Evolutionary conservation across 2,888 invertebrate genomes (phyloP).

Genomic region (Drosophila mimetica): DNA sequence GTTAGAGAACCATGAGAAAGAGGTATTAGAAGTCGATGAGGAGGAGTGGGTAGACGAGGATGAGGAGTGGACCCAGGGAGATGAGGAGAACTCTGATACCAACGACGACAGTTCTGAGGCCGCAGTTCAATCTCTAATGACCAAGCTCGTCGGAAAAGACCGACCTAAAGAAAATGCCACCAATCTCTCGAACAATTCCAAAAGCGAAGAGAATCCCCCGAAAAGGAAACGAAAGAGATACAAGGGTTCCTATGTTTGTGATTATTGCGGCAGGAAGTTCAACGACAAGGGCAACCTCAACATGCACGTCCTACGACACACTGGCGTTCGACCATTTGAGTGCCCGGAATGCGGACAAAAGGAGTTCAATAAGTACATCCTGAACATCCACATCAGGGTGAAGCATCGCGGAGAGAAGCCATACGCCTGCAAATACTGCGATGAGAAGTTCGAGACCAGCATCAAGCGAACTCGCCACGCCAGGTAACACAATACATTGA

Average conservation of each 20-base stretch:
- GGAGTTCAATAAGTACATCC: constrained; percentile 40
- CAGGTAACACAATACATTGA: constrained; percentile 18
- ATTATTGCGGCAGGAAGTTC: constrained; percentile 50
- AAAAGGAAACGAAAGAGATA: constrained; percentile 3
- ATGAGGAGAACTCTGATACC: background rate
- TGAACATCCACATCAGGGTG: constrained; percentile 52
- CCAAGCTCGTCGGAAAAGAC: background rate
- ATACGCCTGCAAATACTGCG: constrained; percentile 51
- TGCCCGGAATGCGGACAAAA: constrained; percentile 47
- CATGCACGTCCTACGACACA: constrained; percentile 41
- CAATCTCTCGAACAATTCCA: no score
- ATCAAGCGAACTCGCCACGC: constrained; percentile 48
- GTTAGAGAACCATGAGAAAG: background rate
- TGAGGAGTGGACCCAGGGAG: background rate
- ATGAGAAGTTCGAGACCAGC: constrained; percentile 33
- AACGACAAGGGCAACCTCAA: constrained; percentile 52
- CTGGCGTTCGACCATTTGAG: constrained; percentile 32
- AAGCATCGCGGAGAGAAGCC: constrained; percentile 52
- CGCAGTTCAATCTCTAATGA: background rate
- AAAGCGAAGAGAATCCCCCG: background rate
- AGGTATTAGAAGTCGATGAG: background rate
- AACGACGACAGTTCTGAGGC: no score
- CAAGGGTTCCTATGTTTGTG: constrained; percentile 33
- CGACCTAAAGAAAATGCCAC: no score
- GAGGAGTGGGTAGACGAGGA: background rate